A percentile compares a stretch with the other conserved stretches of the same genome.
phyloP scores from a whole-genome alignment of 2,797 vertebrate genomes.

The Syngnathus rostellatus region DNA sequence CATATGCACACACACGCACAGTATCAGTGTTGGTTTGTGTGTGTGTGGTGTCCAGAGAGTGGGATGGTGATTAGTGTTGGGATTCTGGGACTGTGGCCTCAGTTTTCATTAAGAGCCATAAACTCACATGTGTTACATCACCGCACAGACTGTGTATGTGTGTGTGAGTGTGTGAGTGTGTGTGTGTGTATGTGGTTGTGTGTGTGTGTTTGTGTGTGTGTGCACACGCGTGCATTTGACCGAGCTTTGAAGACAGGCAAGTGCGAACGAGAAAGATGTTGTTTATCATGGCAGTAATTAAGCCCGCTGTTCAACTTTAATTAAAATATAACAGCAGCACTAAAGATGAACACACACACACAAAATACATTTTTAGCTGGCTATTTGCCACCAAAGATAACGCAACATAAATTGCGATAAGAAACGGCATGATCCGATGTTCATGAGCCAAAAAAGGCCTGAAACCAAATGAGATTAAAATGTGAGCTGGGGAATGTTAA shows the following conservation, averaged over 20 bases:
- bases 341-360: constrained; percentile 25
- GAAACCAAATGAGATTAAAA: constrained; percentile 6
- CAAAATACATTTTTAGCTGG: constrained; percentile 14
- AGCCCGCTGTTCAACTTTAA: constrained; percentile 55
- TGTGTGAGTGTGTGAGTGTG: constrained; percentile 34
- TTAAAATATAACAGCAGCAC: constrained; percentile 57
- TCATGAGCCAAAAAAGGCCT: neutral
- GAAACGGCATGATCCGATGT: neutral
- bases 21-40: constrained; percentile 25
- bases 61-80: constrained; percentile 12
- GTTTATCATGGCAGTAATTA: constrained; percentile 67
- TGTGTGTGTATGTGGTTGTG: constrained; percentile 11
- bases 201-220: constrained; percentile 31
- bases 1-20: constrained; percentile 1
- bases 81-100: constrained; percentile 8
- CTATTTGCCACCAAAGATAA: constrained; percentile 24
- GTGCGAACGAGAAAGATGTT: constrained; percentile 35
- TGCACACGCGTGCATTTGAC: constrained; percentile 16
- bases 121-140: constrained; percentile 1
- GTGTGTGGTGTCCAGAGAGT: constrained; percentile 6
- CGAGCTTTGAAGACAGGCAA: constrained; percentile 44
- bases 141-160: constrained; percentile 50
- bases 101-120: constrained; percentile 8
- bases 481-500: constrained; percentile 2
- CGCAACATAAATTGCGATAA: neutral